Percentiles rank a stretch among this genome's conserved stretches.
phyloP scores from a whole-genome alignment of 2,888 invertebrate species.

The Ochropleura plecta region DNA sequence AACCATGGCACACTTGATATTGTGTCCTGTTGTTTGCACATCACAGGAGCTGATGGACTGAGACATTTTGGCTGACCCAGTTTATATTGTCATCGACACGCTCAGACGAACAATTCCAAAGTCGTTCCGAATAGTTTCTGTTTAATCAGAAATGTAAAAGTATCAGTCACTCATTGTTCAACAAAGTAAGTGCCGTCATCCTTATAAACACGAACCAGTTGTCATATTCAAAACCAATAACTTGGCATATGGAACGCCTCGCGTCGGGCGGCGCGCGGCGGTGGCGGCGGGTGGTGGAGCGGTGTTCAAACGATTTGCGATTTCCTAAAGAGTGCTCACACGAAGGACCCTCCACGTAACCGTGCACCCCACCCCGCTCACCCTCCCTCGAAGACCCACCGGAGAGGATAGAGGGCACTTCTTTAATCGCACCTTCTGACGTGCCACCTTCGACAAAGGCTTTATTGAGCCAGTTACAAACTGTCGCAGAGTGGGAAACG shows the following conservation, averaged over 20 bases:
- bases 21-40: too few relatives aligned
- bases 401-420: conserved; percentile 65
- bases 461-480: conserved; percentile 63
- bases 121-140: not conserved
- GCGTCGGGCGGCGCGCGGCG: conserved; percentile 39
- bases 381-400: conserved; percentile 34
- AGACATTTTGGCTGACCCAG: too few relatives aligned
- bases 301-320: conserved; percentile 75
- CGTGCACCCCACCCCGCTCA: conserved; percentile 65
- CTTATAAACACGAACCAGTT: conserved; percentile 24
- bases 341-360: conserved; percentile 82
- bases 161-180: not conserved
- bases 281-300: conserved; percentile 47
- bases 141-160: not conserved
- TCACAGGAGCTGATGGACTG: too few relatives aligned
- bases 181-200: conserved; percentile 28
- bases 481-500: conserved; percentile 47
- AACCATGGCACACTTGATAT: too few relatives aligned
- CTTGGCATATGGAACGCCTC: conserved; percentile 57
- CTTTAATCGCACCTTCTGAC: conserved; percentile 67
- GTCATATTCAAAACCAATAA: conserved; percentile 58
- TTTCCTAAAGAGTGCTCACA: conserved; percentile 81
- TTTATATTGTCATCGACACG: too few relatives aligned
- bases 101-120: not conserved
- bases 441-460: conserved; percentile 53